Percentiles rank a stretch among this genome's conserved stretches.
These are phyloP conservation scores for Brevimyrus niger DNA, from an alignment of 2,113 vertebrate genomes.

Conservation along the genomic window DNA sequence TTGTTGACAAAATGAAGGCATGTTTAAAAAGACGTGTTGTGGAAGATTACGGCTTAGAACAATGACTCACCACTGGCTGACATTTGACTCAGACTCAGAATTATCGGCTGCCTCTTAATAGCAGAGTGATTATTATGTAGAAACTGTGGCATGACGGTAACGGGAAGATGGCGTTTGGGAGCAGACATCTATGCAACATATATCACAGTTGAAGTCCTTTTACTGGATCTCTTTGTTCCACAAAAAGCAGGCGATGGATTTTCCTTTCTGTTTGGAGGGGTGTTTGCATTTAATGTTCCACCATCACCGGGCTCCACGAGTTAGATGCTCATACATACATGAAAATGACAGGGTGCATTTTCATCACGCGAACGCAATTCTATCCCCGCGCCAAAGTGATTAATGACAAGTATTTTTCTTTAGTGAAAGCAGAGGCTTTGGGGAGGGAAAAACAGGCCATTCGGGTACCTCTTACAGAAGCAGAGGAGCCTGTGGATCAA, in stretches of 20 bases:
- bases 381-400: not conserved
- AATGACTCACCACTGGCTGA: constrained; percentile 53
- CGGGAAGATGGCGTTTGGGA: constrained; percentile 38
- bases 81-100: constrained; percentile 44
- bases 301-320: not conserved
- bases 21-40: constrained; percentile 37
- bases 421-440: not conserved
- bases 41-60: constrained; percentile 56
- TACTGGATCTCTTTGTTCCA: constrained; percentile 28
- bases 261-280: not conserved
- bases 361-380: not conserved
- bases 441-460: not conserved
- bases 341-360: not conserved
- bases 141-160: constrained; percentile 53
- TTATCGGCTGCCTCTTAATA: constrained; percentile 50
- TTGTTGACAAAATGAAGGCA: constrained; percentile 23
- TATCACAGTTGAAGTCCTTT: constrained; percentile 10
- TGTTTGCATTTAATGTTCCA: not conserved
- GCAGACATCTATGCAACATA: constrained; percentile 41
- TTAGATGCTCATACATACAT: not conserved
- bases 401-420: not conserved
- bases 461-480: not conserved
- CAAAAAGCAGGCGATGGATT: constrained; percentile 59
- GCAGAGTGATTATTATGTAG: constrained; percentile 61
- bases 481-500: not conserved